A percentile compares a stretch with the other conserved stretches of the same genome.
Evolutionary conservation across 2,113 vertebrate genomes (phyloP).

Genomic region (Regulus satrapa): DNA sequence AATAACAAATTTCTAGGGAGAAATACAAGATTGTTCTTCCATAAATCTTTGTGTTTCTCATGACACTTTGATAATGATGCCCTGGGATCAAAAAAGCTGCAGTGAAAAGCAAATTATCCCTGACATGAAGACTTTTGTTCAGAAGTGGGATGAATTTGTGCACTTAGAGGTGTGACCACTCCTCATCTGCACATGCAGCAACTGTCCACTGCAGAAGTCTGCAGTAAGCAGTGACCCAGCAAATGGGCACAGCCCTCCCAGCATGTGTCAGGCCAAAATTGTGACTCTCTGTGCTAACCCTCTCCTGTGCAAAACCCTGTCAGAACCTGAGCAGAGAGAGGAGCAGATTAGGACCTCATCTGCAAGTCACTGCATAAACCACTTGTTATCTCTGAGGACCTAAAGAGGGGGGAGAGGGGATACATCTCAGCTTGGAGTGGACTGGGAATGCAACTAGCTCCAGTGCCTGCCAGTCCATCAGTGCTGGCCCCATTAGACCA

Average conservation of each 20-base stretch:
- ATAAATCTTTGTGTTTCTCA: neutral
- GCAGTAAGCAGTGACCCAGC: neutral
- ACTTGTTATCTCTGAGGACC: neutral
- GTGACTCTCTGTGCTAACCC: neutral
- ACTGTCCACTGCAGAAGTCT: neutral
- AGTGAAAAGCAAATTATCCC: neutral
- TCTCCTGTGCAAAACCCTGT: neutral
- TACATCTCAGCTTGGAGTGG: neutral
- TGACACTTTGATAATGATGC: neutral
- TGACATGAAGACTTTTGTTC: neutral
- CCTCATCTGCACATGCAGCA: neutral
- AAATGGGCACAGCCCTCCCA: neutral
- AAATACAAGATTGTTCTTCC: neutral
- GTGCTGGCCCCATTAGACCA: neutral
- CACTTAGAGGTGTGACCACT: neutral
- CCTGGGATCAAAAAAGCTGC: neutral
- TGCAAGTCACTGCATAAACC: neutral
- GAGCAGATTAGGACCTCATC: neutral
- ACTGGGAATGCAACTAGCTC: neutral
- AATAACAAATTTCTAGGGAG: neutral
- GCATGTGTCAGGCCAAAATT: neutral
- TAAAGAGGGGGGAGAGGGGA: neutral
- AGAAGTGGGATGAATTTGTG: neutral
- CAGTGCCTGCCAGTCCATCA: neutral
- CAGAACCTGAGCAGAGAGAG: neutral